Conservation (phyloP, 2,113 vertebrate genomes). For the Sula dactylatra region DNA sequence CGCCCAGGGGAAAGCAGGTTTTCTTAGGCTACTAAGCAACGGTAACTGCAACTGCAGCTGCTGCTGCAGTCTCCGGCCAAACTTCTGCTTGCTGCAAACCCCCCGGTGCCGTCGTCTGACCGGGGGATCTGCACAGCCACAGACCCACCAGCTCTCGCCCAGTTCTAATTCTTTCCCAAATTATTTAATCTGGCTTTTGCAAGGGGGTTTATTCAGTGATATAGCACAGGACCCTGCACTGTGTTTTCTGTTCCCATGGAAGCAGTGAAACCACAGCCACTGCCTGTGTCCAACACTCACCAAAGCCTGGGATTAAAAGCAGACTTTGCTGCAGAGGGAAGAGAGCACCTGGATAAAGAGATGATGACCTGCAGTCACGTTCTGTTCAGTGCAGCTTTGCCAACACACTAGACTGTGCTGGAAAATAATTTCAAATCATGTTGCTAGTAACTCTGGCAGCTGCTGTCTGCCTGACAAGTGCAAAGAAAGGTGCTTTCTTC, state of each 20-base stretch:
- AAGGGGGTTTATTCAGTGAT: neutral
- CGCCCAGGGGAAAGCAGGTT: neutral
- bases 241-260: slow-evolving; percentile 22
- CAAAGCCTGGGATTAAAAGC: neutral
- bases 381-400: neutral
- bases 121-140: neutral
- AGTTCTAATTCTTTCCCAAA: neutral
- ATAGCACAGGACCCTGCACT: neutral
- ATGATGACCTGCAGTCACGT: neutral
- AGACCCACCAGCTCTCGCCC: neutral
- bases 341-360: neutral
- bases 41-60: neutral
- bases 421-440: neutral
- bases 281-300: neutral
- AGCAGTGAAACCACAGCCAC: neutral
- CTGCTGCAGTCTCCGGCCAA: neutral
- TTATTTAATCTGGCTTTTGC: neutral
- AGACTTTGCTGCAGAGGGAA: neutral
- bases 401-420: neutral
- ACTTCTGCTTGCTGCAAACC: neutral
- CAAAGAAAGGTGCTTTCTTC: neutral
- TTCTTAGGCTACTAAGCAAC: neutral
- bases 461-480: neutral
- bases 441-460: neutral
- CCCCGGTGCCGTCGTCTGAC: neutral